A percentile compares a stretch with the other conserved stretches of the same genome.
Evolutionary conservation across 2,888 invertebrate species (phyloP).

Genomic region (Monoplex corrugatus): DNA sequence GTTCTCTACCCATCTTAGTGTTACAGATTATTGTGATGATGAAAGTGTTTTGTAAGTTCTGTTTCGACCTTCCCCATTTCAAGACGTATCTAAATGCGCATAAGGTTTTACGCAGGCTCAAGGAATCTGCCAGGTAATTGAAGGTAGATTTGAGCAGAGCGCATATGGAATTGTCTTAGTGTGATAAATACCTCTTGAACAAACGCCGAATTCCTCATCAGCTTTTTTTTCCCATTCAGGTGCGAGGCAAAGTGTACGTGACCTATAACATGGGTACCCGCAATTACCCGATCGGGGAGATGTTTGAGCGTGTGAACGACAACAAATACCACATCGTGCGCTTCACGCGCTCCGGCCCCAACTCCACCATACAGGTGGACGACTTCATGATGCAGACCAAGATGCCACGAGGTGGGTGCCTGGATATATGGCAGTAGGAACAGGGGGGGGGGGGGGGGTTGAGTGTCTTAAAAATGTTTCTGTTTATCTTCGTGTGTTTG

Average conservation of each 20-base stretch:
- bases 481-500: not conserved
- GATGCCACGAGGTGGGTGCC: slow-evolving; percentile 90
- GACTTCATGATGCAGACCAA: slow-evolving; percentile 89
- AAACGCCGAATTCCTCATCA: not conserved
- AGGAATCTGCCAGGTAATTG: too few species aligned
- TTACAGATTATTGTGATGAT: too few species aligned
- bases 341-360: slow-evolving; percentile 93
- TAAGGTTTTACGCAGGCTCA: too few species aligned
- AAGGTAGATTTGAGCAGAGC: too few species aligned
- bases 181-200: not conserved
- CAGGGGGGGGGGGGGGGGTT: too few species aligned
- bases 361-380: slow-evolving; percentile 95
- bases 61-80: too few species aligned
- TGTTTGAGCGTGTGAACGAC: slow-evolving; percentile 93
- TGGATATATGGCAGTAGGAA: not conserved
- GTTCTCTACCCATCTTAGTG: too few species aligned
- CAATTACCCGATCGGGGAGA: slow-evolving; percentile 93
- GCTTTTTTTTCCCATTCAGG: too few species aligned
- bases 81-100: too few species aligned
- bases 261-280: slow-evolving; percentile 97
- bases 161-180: too few species aligned
- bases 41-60: too few species aligned
- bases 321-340: slow-evolving; percentile 96
- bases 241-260: slow-evolving; percentile 95
- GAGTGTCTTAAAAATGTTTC: not conserved